phyloP scores from a whole-genome alignment of 2,797 vertebrate genomes.

The Myotis planiceps region DNA sequence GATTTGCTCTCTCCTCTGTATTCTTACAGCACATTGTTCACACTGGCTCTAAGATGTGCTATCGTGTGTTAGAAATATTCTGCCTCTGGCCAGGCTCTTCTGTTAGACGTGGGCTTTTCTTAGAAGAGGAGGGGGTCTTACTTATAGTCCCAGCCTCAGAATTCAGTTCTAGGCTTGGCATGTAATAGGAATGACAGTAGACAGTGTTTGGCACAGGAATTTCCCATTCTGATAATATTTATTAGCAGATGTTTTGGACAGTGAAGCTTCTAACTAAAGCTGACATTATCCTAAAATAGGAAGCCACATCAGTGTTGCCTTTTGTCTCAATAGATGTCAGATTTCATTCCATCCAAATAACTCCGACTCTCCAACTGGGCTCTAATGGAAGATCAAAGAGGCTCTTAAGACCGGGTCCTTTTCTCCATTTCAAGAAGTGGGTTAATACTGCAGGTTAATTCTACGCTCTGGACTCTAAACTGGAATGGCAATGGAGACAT shows the following conservation, averaged over 20 bases:
- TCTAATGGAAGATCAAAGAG: conserved; percentile 75
- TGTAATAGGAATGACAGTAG: neutral
- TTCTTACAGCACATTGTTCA: neutral
- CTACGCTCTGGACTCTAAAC: conserved; percentile 5
- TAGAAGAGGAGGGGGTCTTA: neutral
- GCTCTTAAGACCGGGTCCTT: conserved; percentile 9
- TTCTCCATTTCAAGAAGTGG: conserved; percentile 36
- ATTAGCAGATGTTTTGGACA: conserved; percentile 33
- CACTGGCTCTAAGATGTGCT: neutral
- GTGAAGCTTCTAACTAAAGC: conserved; percentile 38
- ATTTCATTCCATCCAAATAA: conserved; percentile 48
- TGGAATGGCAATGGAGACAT: neutral
- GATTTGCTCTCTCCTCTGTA: neutral
- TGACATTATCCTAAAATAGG: conserved; percentile 64
- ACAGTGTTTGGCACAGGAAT: neutral
- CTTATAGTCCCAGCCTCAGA: neutral
- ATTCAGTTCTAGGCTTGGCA: neutral
- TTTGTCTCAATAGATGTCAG: conserved; percentile 29
- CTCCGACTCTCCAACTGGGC: neutral
- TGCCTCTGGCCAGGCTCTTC: neutral
- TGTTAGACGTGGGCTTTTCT: neutral
- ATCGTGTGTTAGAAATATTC: neutral
- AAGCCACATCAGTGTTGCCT: conserved; percentile 7
- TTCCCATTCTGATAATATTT: neutral
- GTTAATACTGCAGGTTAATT: conserved; percentile 28